Conservation (phyloP, 1,140 invertebrate species). For the Brachionus rotundiformis region DNA sequence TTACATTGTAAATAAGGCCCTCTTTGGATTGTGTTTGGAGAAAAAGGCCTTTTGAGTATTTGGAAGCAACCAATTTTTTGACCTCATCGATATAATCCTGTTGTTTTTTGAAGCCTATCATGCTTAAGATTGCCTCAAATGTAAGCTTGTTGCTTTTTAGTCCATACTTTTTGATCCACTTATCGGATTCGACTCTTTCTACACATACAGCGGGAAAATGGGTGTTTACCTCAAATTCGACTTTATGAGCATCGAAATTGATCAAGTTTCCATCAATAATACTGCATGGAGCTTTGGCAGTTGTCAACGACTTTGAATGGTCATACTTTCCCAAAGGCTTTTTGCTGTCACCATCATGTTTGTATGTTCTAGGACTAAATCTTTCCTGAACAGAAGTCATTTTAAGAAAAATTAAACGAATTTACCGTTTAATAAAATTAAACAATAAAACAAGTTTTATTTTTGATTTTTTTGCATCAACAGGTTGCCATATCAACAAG, state of each 20-base stretch:
- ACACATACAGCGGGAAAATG: not conserved
- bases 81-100: conserved; percentile 54
- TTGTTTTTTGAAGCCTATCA: conserved; percentile 62
- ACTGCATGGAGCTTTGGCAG: not conserved
- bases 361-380: not conserved
- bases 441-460: not conserved
- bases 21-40: conserved; percentile 28
- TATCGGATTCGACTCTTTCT: conserved; percentile 22
- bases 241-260: conserved; percentile 41
- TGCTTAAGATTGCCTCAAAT: conserved; percentile 58
- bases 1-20: conserved; percentile 36
- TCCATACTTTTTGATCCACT: conserved; percentile 62
- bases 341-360: not conserved
- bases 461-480: not conserved
- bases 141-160: conserved; percentile 59
- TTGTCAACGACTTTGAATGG: not conserved
- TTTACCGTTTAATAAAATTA: not conserved
- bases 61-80: not conserved
- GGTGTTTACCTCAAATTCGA: not conserved
- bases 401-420: not conserved
- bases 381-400: not conserved
- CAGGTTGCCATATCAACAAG: not conserved
- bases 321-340: conserved; percentile 12
- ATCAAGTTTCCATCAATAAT: conserved; percentile 22
- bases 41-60: conserved; percentile 47